Evolutionary conservation across 1,140 invertebrate species (phyloP).

Genomic region (Eriosoma lanigerum): DNA sequence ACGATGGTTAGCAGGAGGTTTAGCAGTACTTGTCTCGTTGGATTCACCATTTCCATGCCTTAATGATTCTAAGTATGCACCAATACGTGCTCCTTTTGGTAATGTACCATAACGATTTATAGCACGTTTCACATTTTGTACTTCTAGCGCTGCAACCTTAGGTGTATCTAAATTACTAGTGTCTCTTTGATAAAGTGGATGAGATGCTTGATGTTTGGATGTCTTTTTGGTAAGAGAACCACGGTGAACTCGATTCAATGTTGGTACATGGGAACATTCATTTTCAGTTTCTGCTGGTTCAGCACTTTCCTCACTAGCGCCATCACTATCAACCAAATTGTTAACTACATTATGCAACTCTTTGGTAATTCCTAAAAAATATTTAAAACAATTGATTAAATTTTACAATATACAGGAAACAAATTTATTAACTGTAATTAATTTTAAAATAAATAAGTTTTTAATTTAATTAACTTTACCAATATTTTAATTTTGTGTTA

Average conservation of each 20-base stretch:
- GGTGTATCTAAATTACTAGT: slow-evolving; percentile 60
- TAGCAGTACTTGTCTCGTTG: slow-evolving; percentile 50
- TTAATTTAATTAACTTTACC: no score
- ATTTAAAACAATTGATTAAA: neutral
- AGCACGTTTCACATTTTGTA: slow-evolving; percentile 93
- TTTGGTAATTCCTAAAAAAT: slow-evolving; percentile 40
- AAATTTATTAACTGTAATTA: no score
- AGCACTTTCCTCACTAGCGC: slow-evolving; percentile 43
- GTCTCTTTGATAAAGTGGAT: slow-evolving; percentile 56
- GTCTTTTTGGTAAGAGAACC: slow-evolving; percentile 45
- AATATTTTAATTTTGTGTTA: no score
- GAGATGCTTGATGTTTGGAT: slow-evolving; percentile 44
- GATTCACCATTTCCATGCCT: slow-evolving; percentile 67
- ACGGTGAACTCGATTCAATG: slow-evolving; percentile 30
- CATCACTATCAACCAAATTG: slow-evolving; percentile 27
- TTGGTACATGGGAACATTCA: slow-evolving; percentile 40
- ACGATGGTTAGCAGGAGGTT: slow-evolving; percentile 58
- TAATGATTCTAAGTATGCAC: slow-evolving; percentile 91
- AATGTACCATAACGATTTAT: slow-evolving; percentile 96
- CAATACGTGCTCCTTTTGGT: slow-evolving; percentile 92
- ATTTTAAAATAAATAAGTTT: no score
- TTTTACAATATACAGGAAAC: no score
- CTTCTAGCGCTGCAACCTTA: slow-evolving; percentile 84
- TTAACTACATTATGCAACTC: slow-evolving; percentile 22
- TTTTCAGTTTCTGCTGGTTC: slow-evolving; percentile 42